Evolutionary conservation across 2,113 vertebrate genomes (phyloP), one percentile per base, ranked within the genome.

Genomic region (Physeter macrocephalus): DNA sequence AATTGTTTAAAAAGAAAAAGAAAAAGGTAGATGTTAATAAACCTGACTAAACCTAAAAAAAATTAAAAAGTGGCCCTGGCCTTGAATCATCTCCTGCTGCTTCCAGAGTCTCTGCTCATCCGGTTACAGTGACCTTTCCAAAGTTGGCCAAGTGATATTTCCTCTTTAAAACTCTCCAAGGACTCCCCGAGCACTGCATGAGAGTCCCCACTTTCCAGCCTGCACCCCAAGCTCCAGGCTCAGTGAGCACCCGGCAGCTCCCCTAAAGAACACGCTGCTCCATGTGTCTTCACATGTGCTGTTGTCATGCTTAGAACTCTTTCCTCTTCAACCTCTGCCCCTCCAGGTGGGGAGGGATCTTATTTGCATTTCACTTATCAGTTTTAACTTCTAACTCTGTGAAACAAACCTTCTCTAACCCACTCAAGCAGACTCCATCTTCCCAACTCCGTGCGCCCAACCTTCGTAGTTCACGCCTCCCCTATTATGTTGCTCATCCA

Each of bases 381-480:
- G 20, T 84, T 72, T 72, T 77, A 82, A 7, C n/a, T 34, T 46
- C 29, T 7, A 49, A 21, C 34, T 78, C 62, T 64, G 7, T n/a
- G n/a, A 82, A 71, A 25, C 14, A 71, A 77, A 25, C 12, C 29
- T 89, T 54, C 81, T 84, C 39, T 36, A 11, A 41, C 12, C 27
- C 84, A 74, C 15, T 52, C 41, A 62, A 36, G 54, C 18, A 34
- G 23, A 41, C 6, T 34, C 39, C 23, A 11, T 43, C 43, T 36
- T 39, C 43, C 34, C 7, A 1, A 6, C 8, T 18, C 39, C 10
- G 0, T 18, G 34, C 1, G 3, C 54, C 61, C 8, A 20, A 4
- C 6, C 17, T n/a, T 67, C 66, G 2, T 8, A 2, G 1, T 13
- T 8, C 18, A 10, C 9, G 20, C 23, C 43, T 88, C 62, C 41